Evolutionary conservation across 2,888 invertebrate species (phyloP), one percentile per base, ranked within the genome.

Genomic region (Panopea generosa): DNA sequence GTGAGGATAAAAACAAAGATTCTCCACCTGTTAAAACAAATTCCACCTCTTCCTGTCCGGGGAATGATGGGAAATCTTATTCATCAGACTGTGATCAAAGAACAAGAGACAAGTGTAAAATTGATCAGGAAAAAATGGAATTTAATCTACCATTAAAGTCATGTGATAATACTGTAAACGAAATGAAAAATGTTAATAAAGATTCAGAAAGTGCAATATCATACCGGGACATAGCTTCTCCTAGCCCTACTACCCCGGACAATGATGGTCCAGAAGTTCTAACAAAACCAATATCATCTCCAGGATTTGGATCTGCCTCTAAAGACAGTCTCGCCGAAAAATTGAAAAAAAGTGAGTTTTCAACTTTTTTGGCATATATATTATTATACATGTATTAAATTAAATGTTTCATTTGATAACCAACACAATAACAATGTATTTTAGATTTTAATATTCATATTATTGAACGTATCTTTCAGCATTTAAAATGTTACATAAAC

Each of bases 341-440:
- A 43, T 75, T 87, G 20, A 89, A 84, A 78, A 86, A 86, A 77
- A 87, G 89, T 89, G 74, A 77, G 86, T 71, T 40, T 33, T n/a
- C n/a, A n/a, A n/a, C n/a, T n/a, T n/a, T n/a, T n/a, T n/a, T n/a
- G n/a, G n/a, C n/a, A n/a, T n/a, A n/a, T n/a, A n/a, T n/a, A n/a
- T n/a, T n/a, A n/a, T n/a, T n/a, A n/a, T n/a, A n/a, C n/a, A n/a
- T n/a, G n/a, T n/a, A n/a, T n/a, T n/a, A n/a, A n/a, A n/a, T n/a
- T n/a, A n/a, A n/a, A n/a, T n/a, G n/a, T n/a, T n/a, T n/a, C n/a
- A n/a, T n/a, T n/a, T n/a, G n/a, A n/a, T n/a, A n/a, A n/a, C n/a
- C n/a, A n/a, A n/a, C n/a, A n/a, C n/a, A n/a, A n/a, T n/a, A n/a
- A n/a, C n/a, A n/a, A n/a, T n/a, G n/a, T n/a, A n/a, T n/a, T n/a